These are phyloP conservation scores for Listronotus bonariensis DNA, from an alignment of 1,140 invertebrate species.

Conservation along the genomic window DNA sequence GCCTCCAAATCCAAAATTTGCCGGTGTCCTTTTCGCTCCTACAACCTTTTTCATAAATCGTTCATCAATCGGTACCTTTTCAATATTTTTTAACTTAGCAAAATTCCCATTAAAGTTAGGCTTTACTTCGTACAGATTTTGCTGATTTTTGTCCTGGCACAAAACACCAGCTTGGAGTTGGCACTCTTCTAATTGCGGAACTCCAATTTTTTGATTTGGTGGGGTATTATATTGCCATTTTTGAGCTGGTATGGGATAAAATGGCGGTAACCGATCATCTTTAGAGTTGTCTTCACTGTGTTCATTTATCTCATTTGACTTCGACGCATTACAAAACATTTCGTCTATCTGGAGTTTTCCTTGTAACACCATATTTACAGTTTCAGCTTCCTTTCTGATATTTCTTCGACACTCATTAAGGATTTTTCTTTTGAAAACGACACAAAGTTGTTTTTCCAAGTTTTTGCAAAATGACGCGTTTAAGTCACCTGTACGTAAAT, in stretches of 20 bases:
- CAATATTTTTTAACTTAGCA: too few relatives aligned
- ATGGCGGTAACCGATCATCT: too few relatives aligned
- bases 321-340: too few relatives aligned
- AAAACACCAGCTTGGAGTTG: conserved; percentile 19
- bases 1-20: too few relatives aligned
- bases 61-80: too few relatives aligned
- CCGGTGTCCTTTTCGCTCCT: too few relatives aligned
- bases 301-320: too few relatives aligned
- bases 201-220: conserved; percentile 18
- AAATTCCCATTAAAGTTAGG: conserved; percentile 15
- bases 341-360: conserved; percentile 12
- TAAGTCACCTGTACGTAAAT: neutral
- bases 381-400: conserved; percentile 14
- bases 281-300: too few relatives aligned
- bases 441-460: conserved; percentile 11
- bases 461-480: conserved; percentile 1
- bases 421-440: conserved; percentile 8
- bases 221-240: conserved; percentile 38
- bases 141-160: neutral
- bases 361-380: conserved; percentile 8
- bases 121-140: conserved; percentile 19
- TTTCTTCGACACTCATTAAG: neutral
- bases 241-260: conserved; percentile 15
- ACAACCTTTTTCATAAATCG: too few relatives aligned
- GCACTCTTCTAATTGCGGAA: conserved; percentile 10